These are phyloP conservation scores for Thinocorus orbignyianus DNA, from an alignment of 2,113 vertebrate genomes.

Conservation along the genomic window DNA sequence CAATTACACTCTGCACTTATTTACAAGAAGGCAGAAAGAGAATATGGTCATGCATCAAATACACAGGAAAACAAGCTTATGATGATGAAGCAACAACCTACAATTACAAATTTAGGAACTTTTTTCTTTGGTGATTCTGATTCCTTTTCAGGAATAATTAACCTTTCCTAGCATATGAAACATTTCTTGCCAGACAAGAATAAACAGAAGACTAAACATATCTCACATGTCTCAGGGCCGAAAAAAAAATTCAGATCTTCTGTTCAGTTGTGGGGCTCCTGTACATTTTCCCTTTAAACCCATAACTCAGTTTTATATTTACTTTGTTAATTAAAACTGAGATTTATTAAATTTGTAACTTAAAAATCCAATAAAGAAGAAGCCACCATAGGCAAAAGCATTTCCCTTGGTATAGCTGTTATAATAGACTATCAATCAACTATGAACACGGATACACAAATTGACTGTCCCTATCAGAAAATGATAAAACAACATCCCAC, in stretches of 20 bases:
- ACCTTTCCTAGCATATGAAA: slow-evolving; percentile 18
- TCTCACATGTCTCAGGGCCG: slow-evolving; percentile 15
- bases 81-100: background rate
- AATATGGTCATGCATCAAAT: background rate
- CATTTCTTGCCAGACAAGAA: slow-evolving; percentile 28
- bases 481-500: background rate
- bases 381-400: slow-evolving; percentile 1
- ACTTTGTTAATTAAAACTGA: background rate
- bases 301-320: background rate
- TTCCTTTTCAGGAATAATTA: slow-evolving; percentile 51
- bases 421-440: slow-evolving; percentile 7
- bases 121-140: slow-evolving; percentile 18
- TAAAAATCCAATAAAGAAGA: slow-evolving; percentile 50
- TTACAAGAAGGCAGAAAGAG: background rate
- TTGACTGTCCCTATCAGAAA: background rate
- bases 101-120: background rate
- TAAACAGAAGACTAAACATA: slow-evolving; percentile 1
- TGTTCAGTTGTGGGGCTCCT: background rate
- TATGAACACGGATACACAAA: background rate
- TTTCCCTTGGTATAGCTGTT: background rate
- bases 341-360: slow-evolving; percentile 56
- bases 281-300: background rate
- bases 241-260: background rate
- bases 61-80: background rate
- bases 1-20: background rate